Conservation (phyloP, 2,888 invertebrate genomes). For the Craniophora ligustri region DNA sequence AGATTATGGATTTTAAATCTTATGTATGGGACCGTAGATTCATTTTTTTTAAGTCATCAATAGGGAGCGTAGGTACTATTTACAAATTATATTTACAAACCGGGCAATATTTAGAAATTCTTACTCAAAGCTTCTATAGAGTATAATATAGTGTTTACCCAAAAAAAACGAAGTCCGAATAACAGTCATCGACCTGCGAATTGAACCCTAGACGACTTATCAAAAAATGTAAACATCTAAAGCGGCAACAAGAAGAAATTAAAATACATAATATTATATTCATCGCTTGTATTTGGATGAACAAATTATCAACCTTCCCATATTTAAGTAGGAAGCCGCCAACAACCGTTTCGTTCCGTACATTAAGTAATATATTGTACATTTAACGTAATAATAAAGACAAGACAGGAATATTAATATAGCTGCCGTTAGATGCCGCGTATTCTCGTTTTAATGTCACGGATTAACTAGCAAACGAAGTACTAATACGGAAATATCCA, state of each 20-base stretch:
- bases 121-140: too few species aligned
- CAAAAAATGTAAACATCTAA: neutral
- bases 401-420: constrained; percentile 38
- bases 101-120: too few species aligned
- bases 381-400: constrained; percentile 43
- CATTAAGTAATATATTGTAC: constrained; percentile 34
- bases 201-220: too few species aligned
- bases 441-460: constrained; percentile 28
- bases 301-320: constrained; percentile 9
- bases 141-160: too few species aligned
- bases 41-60: too few species aligned
- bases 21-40: too few species aligned
- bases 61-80: too few species aligned
- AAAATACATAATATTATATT: neutral
- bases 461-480: constrained; percentile 30
- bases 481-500: neutral
- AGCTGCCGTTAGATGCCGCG: constrained; percentile 28
- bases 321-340: constrained; percentile 29
- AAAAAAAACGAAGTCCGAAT: too few species aligned
- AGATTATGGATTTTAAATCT: too few species aligned
- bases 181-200: too few species aligned
- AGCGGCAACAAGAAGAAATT: neutral
- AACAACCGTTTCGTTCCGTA: constrained; percentile 6
- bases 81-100: too few species aligned
- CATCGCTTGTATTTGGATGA: neutral